Conservation (phyloP, 2,113 vertebrate species). For the Harpagus bidentatus region DNA sequence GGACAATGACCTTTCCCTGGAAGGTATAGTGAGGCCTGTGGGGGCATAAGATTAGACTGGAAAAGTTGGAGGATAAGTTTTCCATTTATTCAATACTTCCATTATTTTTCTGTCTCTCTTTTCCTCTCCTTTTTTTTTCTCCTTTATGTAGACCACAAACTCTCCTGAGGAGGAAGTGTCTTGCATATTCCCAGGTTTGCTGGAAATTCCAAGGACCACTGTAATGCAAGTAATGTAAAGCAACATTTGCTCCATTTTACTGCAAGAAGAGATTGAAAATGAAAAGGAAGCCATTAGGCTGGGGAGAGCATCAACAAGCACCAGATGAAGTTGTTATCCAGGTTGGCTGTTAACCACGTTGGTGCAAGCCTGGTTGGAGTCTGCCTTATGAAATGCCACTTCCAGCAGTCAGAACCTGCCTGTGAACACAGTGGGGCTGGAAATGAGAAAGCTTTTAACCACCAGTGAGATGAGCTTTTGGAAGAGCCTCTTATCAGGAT, state of each 20-base stretch:
- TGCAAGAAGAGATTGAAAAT: not conserved
- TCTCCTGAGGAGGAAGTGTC: not conserved
- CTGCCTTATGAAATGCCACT: not conserved
- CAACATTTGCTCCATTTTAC: not conserved
- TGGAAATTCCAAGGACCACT: not conserved
- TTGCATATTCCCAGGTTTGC: not conserved
- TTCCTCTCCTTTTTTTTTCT: not conserved
- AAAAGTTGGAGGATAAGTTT: not conserved
- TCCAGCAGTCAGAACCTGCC: not conserved
- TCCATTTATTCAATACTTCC: not conserved
- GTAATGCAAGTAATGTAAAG: not conserved
- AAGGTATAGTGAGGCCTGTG: not conserved
- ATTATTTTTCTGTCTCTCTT: not conserved
- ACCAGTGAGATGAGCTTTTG: not conserved
- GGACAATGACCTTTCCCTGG: not conserved
- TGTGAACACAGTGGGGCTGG: not conserved
- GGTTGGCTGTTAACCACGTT: not conserved
- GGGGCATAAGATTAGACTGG: not conserved
- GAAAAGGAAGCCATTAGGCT: not conserved
- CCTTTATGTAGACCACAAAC: not conserved
- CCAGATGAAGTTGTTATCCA: not conserved
- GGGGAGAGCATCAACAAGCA: not conserved
- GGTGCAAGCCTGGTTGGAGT: not conserved
- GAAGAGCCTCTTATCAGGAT: not conserved
- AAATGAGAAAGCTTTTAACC: not conserved